Evolutionary conservation across 2,888 invertebrate genomes (phyloP).

Genomic region (Petrolisthes cinctipes): DNA sequence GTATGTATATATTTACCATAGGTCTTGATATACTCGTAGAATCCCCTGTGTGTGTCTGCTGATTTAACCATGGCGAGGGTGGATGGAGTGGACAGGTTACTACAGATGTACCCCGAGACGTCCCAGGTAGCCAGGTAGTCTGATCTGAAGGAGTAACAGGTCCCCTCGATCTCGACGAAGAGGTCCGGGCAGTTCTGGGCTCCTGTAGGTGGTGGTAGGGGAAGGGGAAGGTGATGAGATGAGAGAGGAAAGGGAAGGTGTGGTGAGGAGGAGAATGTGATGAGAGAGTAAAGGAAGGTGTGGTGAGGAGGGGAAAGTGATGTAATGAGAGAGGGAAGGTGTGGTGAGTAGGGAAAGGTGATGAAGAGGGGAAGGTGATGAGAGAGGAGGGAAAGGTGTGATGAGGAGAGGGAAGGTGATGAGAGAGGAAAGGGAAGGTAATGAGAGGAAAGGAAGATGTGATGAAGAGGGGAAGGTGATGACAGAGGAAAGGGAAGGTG

Average conservation of each 20-base stretch:
- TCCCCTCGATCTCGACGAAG: not conserved
- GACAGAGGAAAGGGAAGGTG: not conserved
- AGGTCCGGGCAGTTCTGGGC: not conserved
- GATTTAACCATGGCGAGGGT: not conserved
- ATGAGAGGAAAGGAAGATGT: constrained; percentile 2
- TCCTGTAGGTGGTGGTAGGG: not conserved
- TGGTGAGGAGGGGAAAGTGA: not conserved
- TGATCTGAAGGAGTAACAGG: constrained; percentile 2
- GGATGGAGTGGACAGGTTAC: not conserved
- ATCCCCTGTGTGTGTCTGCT: not conserved
- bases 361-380: not conserved
- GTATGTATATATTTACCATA: not conserved
- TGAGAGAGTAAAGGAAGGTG: not conserved
- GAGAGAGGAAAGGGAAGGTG: not conserved
- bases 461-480: not conserved
- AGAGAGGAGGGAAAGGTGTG: constrained; percentile 13
- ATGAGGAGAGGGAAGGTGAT: constrained; percentile 14
- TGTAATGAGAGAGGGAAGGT: not conserved
- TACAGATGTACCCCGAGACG: not conserved
- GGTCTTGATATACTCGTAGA: constrained; percentile 10
- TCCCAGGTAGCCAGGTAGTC: not conserved
- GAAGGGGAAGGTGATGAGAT: not conserved
- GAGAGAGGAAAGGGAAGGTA: not conserved
- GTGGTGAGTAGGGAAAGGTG: not conserved
- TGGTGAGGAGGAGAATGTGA: not conserved